A percentile compares a stretch with the other conserved stretches of the same genome.
These are phyloP conservation scores for Potamilus streckersoni DNA, from an alignment of 1,140 invertebrate genomes.

Conservation along the genomic window DNA sequence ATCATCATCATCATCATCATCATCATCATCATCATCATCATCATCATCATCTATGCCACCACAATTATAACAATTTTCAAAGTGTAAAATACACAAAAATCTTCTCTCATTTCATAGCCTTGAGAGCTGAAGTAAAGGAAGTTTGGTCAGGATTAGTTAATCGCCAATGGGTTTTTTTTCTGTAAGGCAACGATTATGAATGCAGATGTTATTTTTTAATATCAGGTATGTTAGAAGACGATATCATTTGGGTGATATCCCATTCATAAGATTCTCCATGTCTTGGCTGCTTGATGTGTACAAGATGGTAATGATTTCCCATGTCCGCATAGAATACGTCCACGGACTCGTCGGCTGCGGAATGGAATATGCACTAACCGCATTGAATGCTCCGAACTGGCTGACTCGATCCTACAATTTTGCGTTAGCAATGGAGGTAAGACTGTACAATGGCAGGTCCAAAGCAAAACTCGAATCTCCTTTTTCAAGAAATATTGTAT, in stretches of 20 bases:
- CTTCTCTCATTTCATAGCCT: too few relatives aligned
- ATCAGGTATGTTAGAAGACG: conserved; percentile 8
- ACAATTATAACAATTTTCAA: too few relatives aligned
- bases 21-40: too few relatives aligned
- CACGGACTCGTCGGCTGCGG: conserved; percentile 27
- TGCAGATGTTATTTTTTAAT: not conserved
- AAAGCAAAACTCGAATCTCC: too few relatives aligned
- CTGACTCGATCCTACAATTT: conserved; percentile 3
- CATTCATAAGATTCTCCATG: conserved; percentile 3
- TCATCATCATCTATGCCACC: too few relatives aligned
- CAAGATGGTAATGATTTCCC: not conserved
- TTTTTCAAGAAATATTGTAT: too few relatives aligned
- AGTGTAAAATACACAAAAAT: too few relatives aligned
- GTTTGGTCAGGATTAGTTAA: too few relatives aligned
- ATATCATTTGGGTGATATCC: not conserved
- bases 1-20: too few relatives aligned
- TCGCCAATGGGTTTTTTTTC: too few relatives aligned
- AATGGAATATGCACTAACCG: conserved; percentile 10
- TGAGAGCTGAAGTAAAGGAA: too few relatives aligned
- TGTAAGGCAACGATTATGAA: not conserved
- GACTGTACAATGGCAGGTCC: too few relatives aligned
- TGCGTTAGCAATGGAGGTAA: not conserved
- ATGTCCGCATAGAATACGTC: conserved; percentile 11
- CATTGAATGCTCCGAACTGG: conserved; percentile 14
- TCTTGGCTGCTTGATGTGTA: conserved; percentile 21